These are phyloP conservation scores for Temnothorax curvispinosus DNA, from an alignment of 1,140 invertebrate genomes.

Conservation along the genomic window DNA sequence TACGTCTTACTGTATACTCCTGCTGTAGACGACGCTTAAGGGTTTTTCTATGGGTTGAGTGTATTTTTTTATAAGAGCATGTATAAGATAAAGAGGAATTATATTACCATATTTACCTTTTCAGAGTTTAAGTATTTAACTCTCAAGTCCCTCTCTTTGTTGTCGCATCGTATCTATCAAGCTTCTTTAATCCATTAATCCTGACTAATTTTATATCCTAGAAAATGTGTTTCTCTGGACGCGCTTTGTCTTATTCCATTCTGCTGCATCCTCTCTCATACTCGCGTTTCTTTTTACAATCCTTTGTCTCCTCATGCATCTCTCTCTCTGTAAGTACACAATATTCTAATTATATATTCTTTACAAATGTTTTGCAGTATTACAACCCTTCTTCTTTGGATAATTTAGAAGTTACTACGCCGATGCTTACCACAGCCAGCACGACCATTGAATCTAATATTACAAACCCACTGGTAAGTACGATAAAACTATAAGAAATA, in stretches of 20 bases:
- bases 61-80: too few relatives aligned
- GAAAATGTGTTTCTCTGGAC: background rate
- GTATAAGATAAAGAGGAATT: background rate
- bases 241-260: too few relatives aligned
- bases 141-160: too few relatives aligned
- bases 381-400: background rate
- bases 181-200: background rate
- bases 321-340: background rate
- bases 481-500: background rate
- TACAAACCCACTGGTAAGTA: constrained; percentile 51
- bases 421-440: background rate
- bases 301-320: too few relatives aligned
- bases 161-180: background rate
- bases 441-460: background rate
- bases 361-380: constrained; percentile 13
- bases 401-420: constrained; percentile 21
- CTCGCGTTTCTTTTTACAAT: too few relatives aligned
- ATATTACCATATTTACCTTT: background rate
- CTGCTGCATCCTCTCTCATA: background rate
- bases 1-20: too few relatives aligned
- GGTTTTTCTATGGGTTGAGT: too few relatives aligned
- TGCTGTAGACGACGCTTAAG: too few relatives aligned
- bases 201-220: background rate
- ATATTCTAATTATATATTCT: constrained; percentile 7
- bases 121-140: background rate